Percentiles rank a stretch among this genome's conserved stretches.
Evolutionary conservation across 2,113 vertebrate species (phyloP).

Genomic region (Pomatostomus ruficeps): DNA sequence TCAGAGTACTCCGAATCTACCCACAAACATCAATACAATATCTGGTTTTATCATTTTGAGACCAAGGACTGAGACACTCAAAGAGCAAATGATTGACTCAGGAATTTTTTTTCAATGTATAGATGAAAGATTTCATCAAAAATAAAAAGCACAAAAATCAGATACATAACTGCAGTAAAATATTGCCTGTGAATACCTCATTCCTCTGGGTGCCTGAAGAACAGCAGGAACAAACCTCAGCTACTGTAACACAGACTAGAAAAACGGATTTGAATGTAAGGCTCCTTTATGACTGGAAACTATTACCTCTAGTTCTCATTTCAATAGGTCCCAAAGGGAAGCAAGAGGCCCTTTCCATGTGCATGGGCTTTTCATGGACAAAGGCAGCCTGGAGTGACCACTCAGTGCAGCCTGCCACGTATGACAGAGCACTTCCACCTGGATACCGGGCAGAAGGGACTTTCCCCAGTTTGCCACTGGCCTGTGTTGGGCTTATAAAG

Average conservation of each 20-base stretch:
- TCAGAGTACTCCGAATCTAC: background rate
- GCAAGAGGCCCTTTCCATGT: background rate
- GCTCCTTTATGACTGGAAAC: constrained; percentile 12
- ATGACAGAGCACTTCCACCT: constrained; percentile 36
- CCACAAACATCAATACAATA: background rate
- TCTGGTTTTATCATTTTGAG: background rate
- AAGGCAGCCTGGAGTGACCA: background rate
- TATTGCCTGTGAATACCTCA: background rate
- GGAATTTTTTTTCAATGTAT: background rate
- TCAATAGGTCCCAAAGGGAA: background rate
- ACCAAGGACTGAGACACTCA: background rate
- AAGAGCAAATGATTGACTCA: background rate
- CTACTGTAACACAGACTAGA: background rate
- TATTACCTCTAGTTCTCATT: background rate
- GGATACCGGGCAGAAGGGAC: background rate
- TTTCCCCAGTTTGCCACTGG: background rate
- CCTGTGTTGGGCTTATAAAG: background rate
- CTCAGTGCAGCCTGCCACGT: background rate
- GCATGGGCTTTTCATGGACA: background rate
- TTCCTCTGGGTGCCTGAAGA: background rate
- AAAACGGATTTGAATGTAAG: background rate
- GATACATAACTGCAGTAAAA: background rate
- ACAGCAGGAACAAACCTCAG: background rate
- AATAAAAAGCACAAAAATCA: background rate
- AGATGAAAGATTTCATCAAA: background rate